phyloP scores from a whole-genome alignment of 2,888 invertebrate species.

The Ectropis crepuscularia region DNA sequence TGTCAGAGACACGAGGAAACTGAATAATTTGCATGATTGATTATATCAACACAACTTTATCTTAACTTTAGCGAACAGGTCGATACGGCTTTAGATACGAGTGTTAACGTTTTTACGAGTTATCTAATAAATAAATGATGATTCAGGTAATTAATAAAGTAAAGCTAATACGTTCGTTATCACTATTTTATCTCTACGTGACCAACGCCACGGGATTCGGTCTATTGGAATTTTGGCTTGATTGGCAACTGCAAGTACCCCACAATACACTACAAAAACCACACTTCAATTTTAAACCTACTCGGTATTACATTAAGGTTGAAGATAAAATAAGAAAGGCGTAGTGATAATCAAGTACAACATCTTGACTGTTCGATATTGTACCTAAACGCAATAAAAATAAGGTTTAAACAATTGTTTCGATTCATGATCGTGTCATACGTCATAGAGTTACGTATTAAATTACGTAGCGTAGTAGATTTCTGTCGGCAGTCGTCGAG shows the following conservation, averaged over 20 bases:
- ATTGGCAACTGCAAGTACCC: constrained; percentile 19
- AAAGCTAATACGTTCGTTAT: constrained; percentile 48
- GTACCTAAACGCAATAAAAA: constrained; percentile 19
- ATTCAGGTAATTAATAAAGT: constrained; percentile 32
- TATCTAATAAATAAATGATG: constrained; percentile 13
- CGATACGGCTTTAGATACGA: constrained; percentile 14
- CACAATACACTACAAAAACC: constrained; percentile 1
- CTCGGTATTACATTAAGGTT: not conserved
- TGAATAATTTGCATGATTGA: not conserved
- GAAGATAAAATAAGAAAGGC: not conserved
- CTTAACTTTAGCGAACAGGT: constrained; percentile 3
- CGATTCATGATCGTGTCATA: constrained; percentile 8
- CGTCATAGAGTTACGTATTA: constrained; percentile 30
- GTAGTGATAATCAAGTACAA: not conserved
- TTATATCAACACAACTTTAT: not conserved
- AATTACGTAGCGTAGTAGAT: constrained; percentile 5
- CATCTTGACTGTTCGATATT: constrained; percentile 23
- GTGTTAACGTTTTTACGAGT: constrained; percentile 1
- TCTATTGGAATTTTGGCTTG: constrained; percentile 19
- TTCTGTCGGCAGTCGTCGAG: constrained; percentile 37
- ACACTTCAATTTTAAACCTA: constrained; percentile 27
- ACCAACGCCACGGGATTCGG: constrained; percentile 55
- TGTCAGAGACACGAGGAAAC: too few species aligned
- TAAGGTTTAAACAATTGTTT: constrained; percentile 12
- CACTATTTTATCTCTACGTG: constrained; percentile 66